phyloP scores from a whole-genome alignment of 2,113 vertebrate genomes.

The Romanogobio albipinnatus region DNA sequence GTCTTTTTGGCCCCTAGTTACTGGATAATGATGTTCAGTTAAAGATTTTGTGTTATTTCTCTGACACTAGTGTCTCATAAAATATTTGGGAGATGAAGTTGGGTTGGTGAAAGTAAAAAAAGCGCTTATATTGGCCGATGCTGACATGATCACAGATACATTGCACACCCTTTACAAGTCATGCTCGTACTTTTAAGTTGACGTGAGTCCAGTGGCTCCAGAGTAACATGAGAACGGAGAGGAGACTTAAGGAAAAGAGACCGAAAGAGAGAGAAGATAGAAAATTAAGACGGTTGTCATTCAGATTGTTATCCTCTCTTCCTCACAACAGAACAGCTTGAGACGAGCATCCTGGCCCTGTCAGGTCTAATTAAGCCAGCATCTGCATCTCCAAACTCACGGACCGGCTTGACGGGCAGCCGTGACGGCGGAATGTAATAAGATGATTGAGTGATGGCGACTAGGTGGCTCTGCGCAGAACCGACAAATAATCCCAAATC shows the following conservation, averaged over 20 bases:
- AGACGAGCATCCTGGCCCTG: conserved; percentile 28
- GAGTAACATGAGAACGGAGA: background rate
- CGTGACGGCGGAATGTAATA: background rate
- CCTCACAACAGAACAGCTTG: conserved; percentile 21
- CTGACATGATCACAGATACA: background rate
- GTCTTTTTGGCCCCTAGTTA: no score
- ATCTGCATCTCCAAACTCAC: conserved; percentile 20
- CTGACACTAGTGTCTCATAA: background rate
- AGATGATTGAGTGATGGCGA: conserved; percentile 17
- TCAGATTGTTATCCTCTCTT: conserved; percentile 27
- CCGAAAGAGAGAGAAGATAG: background rate
- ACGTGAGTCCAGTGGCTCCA: background rate
- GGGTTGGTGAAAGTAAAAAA: background rate
- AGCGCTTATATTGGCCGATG: background rate
- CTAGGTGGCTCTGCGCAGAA: conserved; percentile 19
- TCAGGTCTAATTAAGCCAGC: conserved; percentile 41
- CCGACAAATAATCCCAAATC: conserved; percentile 30
- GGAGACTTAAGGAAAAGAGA: background rate
- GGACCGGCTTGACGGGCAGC: conserved; percentile 18
- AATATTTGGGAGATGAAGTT: background rate
- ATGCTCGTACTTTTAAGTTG: background rate
- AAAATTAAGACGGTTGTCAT: conserved; percentile 30
- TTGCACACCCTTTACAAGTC: background rate
- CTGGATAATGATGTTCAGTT: no score
- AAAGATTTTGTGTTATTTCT: background rate